These are phyloP conservation scores for Theretra japonica DNA, from an alignment of 2,888 invertebrate species.

Conservation along the genomic window DNA sequence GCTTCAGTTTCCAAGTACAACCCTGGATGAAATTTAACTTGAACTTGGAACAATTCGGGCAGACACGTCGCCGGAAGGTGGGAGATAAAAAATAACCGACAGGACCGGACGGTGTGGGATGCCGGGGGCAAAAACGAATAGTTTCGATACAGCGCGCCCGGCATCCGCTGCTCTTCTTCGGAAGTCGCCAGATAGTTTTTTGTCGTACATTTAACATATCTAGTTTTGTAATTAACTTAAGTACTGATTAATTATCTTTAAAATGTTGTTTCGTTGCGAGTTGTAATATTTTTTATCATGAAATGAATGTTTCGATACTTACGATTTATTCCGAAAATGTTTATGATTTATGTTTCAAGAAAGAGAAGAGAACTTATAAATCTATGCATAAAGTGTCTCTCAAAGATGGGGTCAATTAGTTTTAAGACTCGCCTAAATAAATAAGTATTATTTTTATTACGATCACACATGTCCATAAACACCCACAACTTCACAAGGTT, in stretches of 20 bases:
- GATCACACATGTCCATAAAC: no score
- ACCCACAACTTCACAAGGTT: no score
- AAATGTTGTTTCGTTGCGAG: not conserved
- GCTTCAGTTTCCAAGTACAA: not conserved
- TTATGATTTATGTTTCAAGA: no score
- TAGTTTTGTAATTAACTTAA: not conserved
- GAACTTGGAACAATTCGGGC: constrained; percentile 22
- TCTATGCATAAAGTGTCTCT: no score
- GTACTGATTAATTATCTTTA: not conserved
- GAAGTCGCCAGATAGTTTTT: constrained; percentile 24
- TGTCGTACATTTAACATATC: not conserved
- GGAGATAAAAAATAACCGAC: constrained; percentile 19
- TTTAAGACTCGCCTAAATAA: no score
- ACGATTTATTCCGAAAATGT: no score
- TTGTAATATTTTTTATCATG: no score
- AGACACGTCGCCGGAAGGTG: constrained; percentile 25
- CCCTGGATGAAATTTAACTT: constrained; percentile 19
- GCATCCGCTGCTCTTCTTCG: constrained; percentile 20
- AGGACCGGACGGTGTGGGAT: constrained; percentile 13
- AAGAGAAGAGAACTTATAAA: no score
- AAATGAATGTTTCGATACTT: no score
- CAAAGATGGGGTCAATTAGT: no score
- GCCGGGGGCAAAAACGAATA: constrained; percentile 4
- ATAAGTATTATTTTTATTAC: no score
- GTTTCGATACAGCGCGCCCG: constrained; percentile 22